Evolutionary conservation across 2,888 invertebrate species (phyloP).

Genomic region (Thereva nobilitata): DNA sequence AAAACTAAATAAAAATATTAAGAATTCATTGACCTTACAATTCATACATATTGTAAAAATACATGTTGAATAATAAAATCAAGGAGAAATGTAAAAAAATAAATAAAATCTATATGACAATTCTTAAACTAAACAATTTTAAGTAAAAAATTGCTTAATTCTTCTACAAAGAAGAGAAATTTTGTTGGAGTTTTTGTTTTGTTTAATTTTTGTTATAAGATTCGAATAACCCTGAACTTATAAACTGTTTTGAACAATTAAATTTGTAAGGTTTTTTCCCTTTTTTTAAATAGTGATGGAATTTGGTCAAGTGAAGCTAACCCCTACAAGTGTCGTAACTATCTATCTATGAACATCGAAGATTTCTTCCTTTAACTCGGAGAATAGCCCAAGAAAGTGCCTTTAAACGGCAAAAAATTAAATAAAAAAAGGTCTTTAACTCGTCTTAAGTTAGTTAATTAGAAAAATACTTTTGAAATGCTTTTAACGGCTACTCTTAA

Average conservation of each 20-base stretch:
- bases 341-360: slow-evolving; percentile 25
- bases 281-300: slow-evolving; percentile 17
- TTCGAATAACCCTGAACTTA: slow-evolving; percentile 15
- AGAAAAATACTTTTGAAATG: slow-evolving; percentile 37
- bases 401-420: slow-evolving; percentile 13
- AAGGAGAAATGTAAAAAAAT: slow-evolving; percentile 24
- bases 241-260: slow-evolving; percentile 26
- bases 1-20: no score
- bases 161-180: slow-evolving; percentile 21
- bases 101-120: slow-evolving; percentile 28
- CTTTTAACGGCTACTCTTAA: slow-evolving; percentile 28
- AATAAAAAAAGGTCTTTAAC: slow-evolving; percentile 27
- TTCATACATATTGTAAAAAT: slow-evolving; percentile 35
- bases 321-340: slow-evolving; percentile 34
- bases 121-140: slow-evolving; percentile 27
- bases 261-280: slow-evolving; percentile 20
- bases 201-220: slow-evolving; percentile 18
- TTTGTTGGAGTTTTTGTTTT: neutral
- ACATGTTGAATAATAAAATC: neutral
- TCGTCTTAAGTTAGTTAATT: slow-evolving; percentile 28
- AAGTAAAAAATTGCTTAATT: neutral
- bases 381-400: slow-evolving; percentile 10
- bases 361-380: slow-evolving; percentile 17
- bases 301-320: slow-evolving; percentile 36
- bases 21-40: slow-evolving; percentile 35